A percentile compares a stretch with the other conserved stretches of the same genome.
phyloP scores from a whole-genome alignment of 2,113 vertebrate genomes.

The Bos javanicus region DNA sequence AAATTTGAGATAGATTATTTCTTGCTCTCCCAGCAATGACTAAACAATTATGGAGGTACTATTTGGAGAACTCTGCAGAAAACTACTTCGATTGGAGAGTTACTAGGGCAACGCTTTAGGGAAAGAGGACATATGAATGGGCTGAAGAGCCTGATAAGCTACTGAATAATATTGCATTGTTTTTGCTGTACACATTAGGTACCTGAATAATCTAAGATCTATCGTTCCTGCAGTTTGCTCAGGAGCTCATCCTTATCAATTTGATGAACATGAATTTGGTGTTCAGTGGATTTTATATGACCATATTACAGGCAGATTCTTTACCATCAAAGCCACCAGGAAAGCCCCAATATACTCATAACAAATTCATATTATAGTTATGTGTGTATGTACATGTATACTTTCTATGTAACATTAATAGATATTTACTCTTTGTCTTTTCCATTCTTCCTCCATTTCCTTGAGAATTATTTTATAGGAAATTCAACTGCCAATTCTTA shows the following conservation, averaged over 20 bases:
- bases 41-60: constrained; percentile 35
- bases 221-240: neutral
- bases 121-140: constrained; percentile 16
- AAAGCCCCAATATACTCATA: neutral
- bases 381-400: neutral
- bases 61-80: constrained; percentile 41
- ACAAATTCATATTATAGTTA: neutral
- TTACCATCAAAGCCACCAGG: neutral
- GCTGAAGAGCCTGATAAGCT: neutral
- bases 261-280: neutral
- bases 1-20: constrained; percentile 36
- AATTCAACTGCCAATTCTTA: neutral
- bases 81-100: constrained; percentile 32
- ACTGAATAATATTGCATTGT: neutral
- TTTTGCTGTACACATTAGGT: neutral
- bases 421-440: neutral
- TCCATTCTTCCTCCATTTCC: neutral
- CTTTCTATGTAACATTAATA: neutral
- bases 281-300: neutral
- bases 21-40: neutral
- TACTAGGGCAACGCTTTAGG: constrained; percentile 36
- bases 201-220: neutral
- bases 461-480: neutral
- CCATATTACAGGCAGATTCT: neutral
- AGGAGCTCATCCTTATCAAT: neutral